Evolutionary conservation across 2,113 vertebrate species (phyloP), one percentile per base, ranked within the genome.

Genomic region (Maccullochella peelii): DNA sequence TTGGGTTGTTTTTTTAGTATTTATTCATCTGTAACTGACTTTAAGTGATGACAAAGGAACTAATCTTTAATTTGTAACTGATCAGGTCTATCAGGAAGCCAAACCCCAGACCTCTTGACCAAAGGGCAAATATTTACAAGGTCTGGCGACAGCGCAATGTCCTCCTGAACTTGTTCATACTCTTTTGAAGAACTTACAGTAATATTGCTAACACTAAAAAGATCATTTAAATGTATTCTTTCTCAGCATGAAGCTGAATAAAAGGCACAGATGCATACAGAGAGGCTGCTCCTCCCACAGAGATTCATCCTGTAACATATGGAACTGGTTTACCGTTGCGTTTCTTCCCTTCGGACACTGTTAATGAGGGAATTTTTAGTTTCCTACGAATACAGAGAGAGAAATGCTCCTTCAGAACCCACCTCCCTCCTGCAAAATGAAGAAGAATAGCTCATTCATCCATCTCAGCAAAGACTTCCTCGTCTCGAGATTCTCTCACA

Each of bases 281-380:
- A 25, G 33, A 47, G 42, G 67, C 84, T 66, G 74, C 73, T 57
- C 33, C 69, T 27, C 84, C 89, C 87, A 81, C 85, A 72, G 83
- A 91, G 85, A 80, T 75, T 85, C 75, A 50, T 82, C 65, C 73
- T 66, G 79, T 69, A 83, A 90, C 93, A 94, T 94, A 93, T 92
- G 94, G 92, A 90, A 89, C 77, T 69, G 20, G 70, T 87, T 89
- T 79, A 49, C 77, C n/a, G 0, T 79, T 79, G 79, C 20, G 50
- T 76, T 86, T 81, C 77, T 88, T 68, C 88, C 91, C 91, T 83
- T 91, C 23, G 78, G 93, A 88, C 86, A 87, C 47, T 42, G 76
- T 82, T 93, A 94, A 93, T 92, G 84, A 95, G 91, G 77, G 55
- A 80, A 49, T 30, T 85, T 82, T 84, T 61, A 9, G 5, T 80